Percentiles rank a stretch among this genome's conserved stretches.
Evolutionary conservation across 2,113 vertebrate genomes (phyloP).

Genomic region (Scolopax mira): DNA sequence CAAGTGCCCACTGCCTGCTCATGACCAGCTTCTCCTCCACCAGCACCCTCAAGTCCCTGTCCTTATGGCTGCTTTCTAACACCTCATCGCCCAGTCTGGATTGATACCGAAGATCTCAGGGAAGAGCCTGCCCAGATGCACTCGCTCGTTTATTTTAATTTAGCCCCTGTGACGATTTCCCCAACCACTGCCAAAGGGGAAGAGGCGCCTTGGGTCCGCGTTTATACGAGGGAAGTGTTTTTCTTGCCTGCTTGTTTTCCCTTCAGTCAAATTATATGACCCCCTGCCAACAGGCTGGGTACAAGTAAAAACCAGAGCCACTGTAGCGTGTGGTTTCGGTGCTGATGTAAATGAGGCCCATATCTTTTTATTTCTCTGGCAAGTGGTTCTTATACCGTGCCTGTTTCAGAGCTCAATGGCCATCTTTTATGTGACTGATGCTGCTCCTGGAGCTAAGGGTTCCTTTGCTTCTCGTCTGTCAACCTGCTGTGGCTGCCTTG

Average conservation of each 20-base stretch:
- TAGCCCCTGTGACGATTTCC: not conserved
- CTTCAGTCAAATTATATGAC: rapidly evolving
- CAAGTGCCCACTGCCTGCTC: too few relatives aligned
- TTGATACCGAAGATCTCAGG: too few relatives aligned
- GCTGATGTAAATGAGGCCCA: not conserved
- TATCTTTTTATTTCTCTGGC: not conserved
- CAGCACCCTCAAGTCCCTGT: too few relatives aligned
- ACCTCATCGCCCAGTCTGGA: too few relatives aligned
- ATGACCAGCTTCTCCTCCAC: too few relatives aligned
- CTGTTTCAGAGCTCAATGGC: not conserved
- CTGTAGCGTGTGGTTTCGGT: rapidly evolving
- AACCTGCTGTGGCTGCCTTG: not conserved
- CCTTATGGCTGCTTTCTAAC: too few relatives aligned
- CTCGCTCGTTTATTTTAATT: not conserved
- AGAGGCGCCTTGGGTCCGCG: not conserved
- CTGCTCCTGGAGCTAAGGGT: not conserved
- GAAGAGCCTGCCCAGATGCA: not conserved
- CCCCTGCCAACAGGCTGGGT: not conserved
- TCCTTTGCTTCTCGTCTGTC: slow-evolving; percentile 15
- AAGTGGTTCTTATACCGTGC: not conserved
- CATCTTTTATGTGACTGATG: not conserved
- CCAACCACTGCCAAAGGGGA: rapidly evolving
- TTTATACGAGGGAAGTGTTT: not conserved
- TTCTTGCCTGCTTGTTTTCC: not conserved
- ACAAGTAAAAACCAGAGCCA: not conserved